Conservation (phyloP, 2,797 vertebrate species). For the Coregonus ussuriensis region DNA sequence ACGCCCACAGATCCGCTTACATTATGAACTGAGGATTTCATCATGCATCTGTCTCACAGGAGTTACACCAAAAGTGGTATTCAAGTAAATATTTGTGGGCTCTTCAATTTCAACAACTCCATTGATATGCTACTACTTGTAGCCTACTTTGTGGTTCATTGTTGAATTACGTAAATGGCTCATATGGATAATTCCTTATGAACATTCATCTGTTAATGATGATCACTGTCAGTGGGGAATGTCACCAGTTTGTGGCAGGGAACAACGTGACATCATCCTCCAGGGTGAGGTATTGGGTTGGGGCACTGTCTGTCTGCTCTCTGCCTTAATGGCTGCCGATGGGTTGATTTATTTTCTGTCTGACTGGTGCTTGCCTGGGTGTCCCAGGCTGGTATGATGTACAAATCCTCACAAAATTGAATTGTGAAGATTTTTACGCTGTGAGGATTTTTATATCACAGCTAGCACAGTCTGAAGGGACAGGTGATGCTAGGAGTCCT, state of each 20-base stretch:
- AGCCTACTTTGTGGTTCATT: neutral
- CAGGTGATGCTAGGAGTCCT: neutral
- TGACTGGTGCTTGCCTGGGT: constrained; percentile 41
- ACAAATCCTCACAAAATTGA: too few relatives aligned
- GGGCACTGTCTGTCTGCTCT: too few relatives aligned
- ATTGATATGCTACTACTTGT: too few relatives aligned
- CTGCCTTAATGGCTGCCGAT: too few relatives aligned
- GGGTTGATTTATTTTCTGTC: constrained; percentile 25
- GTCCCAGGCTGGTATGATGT: neutral
- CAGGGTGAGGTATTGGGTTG: constrained; percentile 30
- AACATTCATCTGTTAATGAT: constrained; percentile 26
- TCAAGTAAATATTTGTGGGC: constrained; percentile 24
- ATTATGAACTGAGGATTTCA: constrained; percentile 54
- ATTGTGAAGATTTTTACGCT: too few relatives aligned
- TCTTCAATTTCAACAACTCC: neutral
- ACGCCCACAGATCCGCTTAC: constrained; percentile 50
- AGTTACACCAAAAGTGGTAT: constrained; percentile 38
- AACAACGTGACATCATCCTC: constrained; percentile 57
- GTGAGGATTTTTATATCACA: too few relatives aligned
- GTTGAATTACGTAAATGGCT: constrained; percentile 2
- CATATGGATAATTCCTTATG: constrained; percentile 16
- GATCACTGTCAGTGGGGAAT: constrained; percentile 34
- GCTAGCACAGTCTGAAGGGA: constrained; percentile 32
- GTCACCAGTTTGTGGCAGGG: constrained; percentile 42
- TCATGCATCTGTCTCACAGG: constrained; percentile 26